Conservation (phyloP, 2,113 vertebrate genomes). For the Sakesphorus luctuosus region DNA sequence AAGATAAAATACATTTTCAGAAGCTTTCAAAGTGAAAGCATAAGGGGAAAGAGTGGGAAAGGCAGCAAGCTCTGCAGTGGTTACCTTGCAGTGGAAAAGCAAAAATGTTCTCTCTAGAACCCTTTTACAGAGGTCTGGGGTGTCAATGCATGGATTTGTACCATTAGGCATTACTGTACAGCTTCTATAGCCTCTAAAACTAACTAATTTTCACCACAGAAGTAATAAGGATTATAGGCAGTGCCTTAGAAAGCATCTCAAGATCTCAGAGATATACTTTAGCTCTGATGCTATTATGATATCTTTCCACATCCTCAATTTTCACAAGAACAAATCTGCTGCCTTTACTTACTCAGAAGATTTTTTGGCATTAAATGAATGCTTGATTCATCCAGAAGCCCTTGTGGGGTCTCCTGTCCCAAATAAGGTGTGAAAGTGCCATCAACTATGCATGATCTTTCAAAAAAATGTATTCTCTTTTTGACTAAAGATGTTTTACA, state of each 20-base stretch:
- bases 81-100: not conserved
- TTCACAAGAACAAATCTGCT: not conserved
- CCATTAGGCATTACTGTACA: not conserved
- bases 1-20: not conserved
- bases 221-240: not conserved
- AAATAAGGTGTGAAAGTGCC: not conserved
- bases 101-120: not conserved
- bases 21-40: not conserved
- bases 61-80: not conserved
- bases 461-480: not conserved
- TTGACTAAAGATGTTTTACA: not conserved
- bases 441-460: not conserved
- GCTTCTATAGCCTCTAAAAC: not conserved
- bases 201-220: not conserved
- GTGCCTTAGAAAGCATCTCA: not conserved
- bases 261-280: not conserved
- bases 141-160: not conserved
- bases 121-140: not conserved
- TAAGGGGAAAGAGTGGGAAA: not conserved
- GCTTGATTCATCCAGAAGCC: not conserved
- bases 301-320: not conserved
- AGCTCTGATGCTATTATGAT: not conserved
- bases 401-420: not conserved
- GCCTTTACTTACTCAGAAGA: not conserved
- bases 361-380: not conserved